Conservation (phyloP, 2,888 invertebrate genomes). For the Meganola albula region DNA sequence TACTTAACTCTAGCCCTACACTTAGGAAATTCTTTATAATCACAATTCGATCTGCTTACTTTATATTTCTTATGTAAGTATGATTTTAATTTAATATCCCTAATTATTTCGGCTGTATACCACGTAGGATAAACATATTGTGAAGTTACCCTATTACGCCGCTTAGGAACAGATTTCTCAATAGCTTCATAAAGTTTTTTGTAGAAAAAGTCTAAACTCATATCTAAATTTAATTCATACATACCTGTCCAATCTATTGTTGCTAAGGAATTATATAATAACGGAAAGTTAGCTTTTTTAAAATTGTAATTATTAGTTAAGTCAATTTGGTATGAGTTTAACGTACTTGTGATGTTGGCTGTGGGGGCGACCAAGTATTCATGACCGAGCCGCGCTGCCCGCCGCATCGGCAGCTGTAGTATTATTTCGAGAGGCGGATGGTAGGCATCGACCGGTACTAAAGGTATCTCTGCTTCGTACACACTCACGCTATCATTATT, state of each 20-base stretch:
- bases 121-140: slow-evolving; percentile 15
- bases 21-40: no score
- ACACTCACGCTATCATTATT: slow-evolving; percentile 2
- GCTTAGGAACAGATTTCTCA: slow-evolving; percentile 12
- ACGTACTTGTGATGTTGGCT: no score
- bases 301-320: slow-evolving; percentile 7
- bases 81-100: no score
- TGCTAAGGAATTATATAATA: background rate
- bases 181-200: slow-evolving; percentile 7
- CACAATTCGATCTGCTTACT: no score
- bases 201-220: slow-evolving; percentile 12
- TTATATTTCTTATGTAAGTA: no score
- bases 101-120: slow-evolving; percentile 13
- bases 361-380: background rate
- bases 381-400: background rate
- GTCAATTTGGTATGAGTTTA: no score
- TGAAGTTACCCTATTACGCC: slow-evolving; percentile 1
- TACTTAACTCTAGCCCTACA: no score
- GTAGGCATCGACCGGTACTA: slow-evolving; percentile 4
- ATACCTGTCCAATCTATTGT: slow-evolving; percentile 1
- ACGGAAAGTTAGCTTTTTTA: slow-evolving; percentile 2
- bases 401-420: background rate
- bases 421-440: slow-evolving; percentile 4
- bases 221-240: background rate
- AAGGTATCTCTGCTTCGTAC: slow-evolving; percentile 2